Base-by-base conservation (phyloP, 1,140 invertebrate genomes). In the Saccostrea cuccullata region DNA sequence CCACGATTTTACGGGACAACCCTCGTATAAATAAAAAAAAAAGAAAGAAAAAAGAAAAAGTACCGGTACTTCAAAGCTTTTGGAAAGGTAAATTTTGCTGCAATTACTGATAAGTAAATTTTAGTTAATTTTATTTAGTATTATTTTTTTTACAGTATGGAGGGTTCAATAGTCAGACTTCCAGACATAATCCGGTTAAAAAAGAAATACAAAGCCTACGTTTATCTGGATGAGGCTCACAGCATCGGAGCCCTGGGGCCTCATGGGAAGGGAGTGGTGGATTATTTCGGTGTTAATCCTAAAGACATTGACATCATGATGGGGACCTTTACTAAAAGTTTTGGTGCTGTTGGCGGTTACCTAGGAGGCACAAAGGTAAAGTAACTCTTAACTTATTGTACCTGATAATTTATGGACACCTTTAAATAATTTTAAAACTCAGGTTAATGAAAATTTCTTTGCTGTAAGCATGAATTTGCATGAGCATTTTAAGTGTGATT, bases 191-290 rank as follows among this genome's bases (percentile, higher is more conserved):
- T 99, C 89, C 96, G 96, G 26, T 95, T 99, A 23, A 99, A 99
- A 95, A 98, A 98, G 94, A 98, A 98, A 93, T 99, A 99, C 95
- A 95, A 95, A 95, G 97, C 97, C 3, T 99, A 98, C 94, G 93
- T 99, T 64, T 99, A 98, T 95, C 94, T 99, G 88, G 98, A 99
- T 93, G 98, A 99, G 95, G 99, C 99, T 11, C 99, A 99, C 95
- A 98, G 98, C 92, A 97, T 98, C 85, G 99, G 98, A 64, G 98
- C 98, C 0, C 96, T 99, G 95, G 98, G 98, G 12, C 96, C 96
- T 36, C 95, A 96, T 91, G 99, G 99, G 8, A 96, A 98, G 91
- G 99, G 99, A 67, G 97, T 99, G 55, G 96, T 97, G 6, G 97
- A 98, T 94, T 98, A 98, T 95, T 97, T 96, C 93, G 96, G 96